These are phyloP conservation scores for Melanophora roralis DNA, from an alignment of 2,888 invertebrate genomes.

Conservation along the genomic window DNA sequence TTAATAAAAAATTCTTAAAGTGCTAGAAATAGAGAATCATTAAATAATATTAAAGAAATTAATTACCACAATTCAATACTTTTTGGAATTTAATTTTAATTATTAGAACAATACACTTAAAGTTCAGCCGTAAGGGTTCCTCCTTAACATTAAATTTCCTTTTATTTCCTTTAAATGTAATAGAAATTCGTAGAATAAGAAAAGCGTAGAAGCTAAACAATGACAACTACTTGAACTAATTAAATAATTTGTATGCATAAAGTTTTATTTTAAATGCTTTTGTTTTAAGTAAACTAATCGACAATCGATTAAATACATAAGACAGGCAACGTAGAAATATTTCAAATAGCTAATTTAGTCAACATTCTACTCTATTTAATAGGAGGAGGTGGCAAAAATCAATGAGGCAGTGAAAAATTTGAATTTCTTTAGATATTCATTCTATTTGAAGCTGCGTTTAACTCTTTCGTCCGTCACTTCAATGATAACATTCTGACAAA, in stretches of 20 bases:
- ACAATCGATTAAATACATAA: neutral
- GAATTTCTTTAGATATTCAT: neutral
- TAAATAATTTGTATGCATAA: conserved; percentile 52
- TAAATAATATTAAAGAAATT: too few relatives aligned
- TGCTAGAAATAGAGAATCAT: too few relatives aligned
- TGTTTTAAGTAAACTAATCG: conserved; percentile 13
- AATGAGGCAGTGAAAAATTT: conserved; percentile 16
- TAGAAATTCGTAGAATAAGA: neutral
- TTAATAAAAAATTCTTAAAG: too few relatives aligned
- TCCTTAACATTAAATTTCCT: too few relatives aligned
- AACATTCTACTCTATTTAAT: neutral
- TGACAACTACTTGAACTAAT: conserved; percentile 34
- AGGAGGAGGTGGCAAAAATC: neutral
- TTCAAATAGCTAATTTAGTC: neutral
- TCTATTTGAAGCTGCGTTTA: neutral
- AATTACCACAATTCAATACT: neutral
- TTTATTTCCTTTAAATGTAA: neutral
- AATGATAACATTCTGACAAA: neutral
- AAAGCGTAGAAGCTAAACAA: conserved; percentile 1
- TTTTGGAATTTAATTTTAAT: conserved; percentile 27
- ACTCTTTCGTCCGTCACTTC: neutral
- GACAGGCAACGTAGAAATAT: neutral
- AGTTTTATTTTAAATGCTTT: neutral
- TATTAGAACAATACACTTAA: conserved; percentile 17
- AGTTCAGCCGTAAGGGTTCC: neutral